A percentile compares a stretch with the other conserved stretches of the same genome.
Evolutionary conservation across 2,888 invertebrate genomes (phyloP).

Genomic region (Cryptocephalus primarius): DNA sequence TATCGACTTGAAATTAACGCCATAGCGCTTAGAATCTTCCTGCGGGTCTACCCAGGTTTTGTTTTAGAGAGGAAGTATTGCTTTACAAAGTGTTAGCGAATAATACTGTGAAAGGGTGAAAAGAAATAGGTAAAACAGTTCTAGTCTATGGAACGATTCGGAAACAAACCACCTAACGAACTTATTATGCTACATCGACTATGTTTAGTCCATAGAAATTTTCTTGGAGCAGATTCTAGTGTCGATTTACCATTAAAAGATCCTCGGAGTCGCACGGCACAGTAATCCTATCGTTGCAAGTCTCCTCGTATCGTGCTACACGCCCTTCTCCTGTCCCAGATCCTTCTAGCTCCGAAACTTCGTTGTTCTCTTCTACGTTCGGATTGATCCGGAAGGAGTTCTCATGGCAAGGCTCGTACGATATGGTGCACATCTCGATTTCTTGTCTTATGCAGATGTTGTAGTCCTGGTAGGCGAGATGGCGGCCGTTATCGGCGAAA

Average conservation of each 20-base stretch:
- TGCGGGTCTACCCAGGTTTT: too few species aligned
- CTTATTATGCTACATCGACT: constrained; percentile 13
- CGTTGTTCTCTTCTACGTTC: constrained; percentile 9
- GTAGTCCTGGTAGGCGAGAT: constrained; percentile 69
- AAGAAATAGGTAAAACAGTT: too few species aligned
- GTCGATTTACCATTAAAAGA: constrained; percentile 52
- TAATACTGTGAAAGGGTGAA: too few species aligned
- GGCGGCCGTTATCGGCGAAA: constrained; percentile 71
- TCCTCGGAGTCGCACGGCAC: constrained; percentile 80
- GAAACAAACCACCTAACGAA: background rate
- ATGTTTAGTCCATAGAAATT: too few species aligned
- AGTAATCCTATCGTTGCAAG: constrained; percentile 62
- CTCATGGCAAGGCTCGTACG: constrained; percentile 64
- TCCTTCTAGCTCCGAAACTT: constrained; percentile 4
- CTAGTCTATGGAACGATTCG: too few species aligned
- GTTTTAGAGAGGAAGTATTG: too few species aligned
- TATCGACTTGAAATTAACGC: too few species aligned
- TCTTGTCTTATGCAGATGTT: constrained; percentile 63
- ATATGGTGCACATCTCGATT: constrained; percentile 59
- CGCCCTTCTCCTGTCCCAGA: constrained; percentile 18
- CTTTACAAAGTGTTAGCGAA: too few species aligned
- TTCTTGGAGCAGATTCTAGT: too few species aligned
- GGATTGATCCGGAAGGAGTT: constrained; percentile 68
- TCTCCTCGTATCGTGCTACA: constrained; percentile 26
- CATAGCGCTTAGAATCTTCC: too few species aligned